Evolutionary conservation across 2,797 vertebrate species (phyloP).

Genomic region (Typhlichthys subterraneus): DNA sequence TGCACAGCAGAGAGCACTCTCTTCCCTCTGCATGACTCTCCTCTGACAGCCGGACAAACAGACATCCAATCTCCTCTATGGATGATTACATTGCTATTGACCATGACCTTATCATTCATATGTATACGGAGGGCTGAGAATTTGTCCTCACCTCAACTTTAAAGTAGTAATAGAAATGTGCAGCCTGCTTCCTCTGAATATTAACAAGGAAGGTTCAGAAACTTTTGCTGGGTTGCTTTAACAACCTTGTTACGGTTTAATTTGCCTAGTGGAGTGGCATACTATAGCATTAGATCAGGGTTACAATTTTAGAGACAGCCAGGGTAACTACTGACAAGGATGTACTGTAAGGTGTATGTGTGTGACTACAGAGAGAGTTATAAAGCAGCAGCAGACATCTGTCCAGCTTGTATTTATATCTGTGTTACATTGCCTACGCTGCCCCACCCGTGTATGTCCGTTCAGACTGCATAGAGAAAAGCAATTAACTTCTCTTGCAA

Average conservation of each 20-base stretch:
- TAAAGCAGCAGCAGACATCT: no score
- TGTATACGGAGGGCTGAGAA: conserved; percentile 47
- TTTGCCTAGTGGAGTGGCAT: neutral
- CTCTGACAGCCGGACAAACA: conserved; percentile 65
- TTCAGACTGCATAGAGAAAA: no score
- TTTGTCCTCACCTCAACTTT: conserved; percentile 27
- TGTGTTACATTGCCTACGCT: no score
- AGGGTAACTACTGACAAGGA: no score
- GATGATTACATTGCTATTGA: conserved; percentile 68
- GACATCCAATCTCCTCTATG: conserved; percentile 63
- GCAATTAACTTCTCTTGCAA: no score
- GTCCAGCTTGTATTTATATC: no score
- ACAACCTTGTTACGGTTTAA: conserved; percentile 2
- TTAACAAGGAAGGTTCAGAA: conserved; percentile 15
- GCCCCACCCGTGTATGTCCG: no score
- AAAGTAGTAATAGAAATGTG: conserved; percentile 8
- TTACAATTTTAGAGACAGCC: no score
- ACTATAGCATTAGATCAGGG: no score
- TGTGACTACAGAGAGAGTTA: no score
- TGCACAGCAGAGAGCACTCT: conserved; percentile 60
- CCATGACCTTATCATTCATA: conserved; percentile 63
- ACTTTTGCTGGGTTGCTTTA: conserved; percentile 7
- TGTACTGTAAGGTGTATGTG: no score
- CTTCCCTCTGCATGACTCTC: conserved; percentile 56
- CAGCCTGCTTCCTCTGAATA: conserved; percentile 10